phyloP scores from a whole-genome alignment of 2,888 invertebrate species.

The Lordiphosa andalusiaca region DNA sequence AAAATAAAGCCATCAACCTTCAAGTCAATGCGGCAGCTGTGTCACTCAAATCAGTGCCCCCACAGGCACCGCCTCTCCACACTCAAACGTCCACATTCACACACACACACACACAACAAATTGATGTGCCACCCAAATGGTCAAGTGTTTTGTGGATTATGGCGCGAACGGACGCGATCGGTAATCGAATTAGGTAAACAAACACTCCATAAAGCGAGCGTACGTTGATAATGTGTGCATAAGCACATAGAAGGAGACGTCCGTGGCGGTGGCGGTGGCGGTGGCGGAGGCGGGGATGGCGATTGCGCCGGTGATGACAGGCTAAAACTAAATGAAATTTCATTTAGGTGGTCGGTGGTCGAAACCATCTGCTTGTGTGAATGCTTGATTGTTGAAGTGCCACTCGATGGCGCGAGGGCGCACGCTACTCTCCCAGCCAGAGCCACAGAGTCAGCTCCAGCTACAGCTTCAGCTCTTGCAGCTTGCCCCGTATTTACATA shows the following conservation, averaged over 20 bases:
- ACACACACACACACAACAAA: too few relatives aligned
- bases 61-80: too few relatives aligned
- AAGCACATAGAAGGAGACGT: conserved; percentile 21
- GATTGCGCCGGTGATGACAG: conserved; percentile 66
- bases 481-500: conserved; percentile 69
- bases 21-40: too few relatives aligned
- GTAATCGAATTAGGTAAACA: conserved; percentile 75
- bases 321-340: conserved; percentile 72
- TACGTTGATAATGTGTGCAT: conserved; percentile 64
- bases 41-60: too few relatives aligned
- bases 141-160: conserved; percentile 71
- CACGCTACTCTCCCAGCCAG: conserved; percentile 61
- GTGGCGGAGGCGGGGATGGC: conserved; percentile 17
- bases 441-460: not conserved
- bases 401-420: conserved; percentile 71
- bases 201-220: conserved; percentile 71
- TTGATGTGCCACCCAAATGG: conserved; percentile 68
- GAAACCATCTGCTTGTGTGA: conserved; percentile 70
- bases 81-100: too few relatives aligned
- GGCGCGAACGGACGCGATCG: conserved; percentile 71
- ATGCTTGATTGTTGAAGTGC: conserved; percentile 75
- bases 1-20: too few relatives aligned
- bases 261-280: conserved; percentile 1
- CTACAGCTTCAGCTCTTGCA: conserved; percentile 12
- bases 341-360: conserved; percentile 69